Evolutionary conservation across 2,888 invertebrate species (phyloP), one percentile per base, ranked within the genome.

Genomic region (Drosophila pseudotalamancana): DNA sequence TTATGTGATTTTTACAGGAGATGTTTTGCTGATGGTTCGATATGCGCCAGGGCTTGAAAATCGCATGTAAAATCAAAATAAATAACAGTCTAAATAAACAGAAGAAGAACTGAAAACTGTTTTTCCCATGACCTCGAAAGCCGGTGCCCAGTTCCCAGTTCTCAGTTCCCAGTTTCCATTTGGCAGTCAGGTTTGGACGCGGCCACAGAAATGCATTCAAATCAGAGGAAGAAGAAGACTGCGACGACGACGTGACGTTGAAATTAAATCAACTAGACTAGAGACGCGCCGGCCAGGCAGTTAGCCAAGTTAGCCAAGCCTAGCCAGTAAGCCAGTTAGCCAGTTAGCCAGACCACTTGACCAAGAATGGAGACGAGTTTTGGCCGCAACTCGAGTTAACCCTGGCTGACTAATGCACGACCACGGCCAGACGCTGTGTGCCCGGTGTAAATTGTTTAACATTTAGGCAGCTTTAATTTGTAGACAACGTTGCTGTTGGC

Each of bases 91-190:
- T 35, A 37, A 62, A 35, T 50, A 51, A 45, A 54, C 53, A 32
- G 51, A 59, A 60, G 27, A 62, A 56, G 29, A 59, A 43, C 50
- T 55, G 63, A 65, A 72, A 66, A 75, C 59, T 39, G 51, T 43
- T 85, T 89, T 89, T 89, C 89, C 85, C 89, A 89, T 89, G 89
- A 89, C 89, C 89, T 89, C 89, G 89, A 88, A 87, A 82, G 46
- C 80, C 56, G 55, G 53, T 50, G 63, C 62, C 62, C 63, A 75
- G 43, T 49, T 42, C 42, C 37, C 66, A 37, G 60, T 40, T 40
- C 42, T 32, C 66, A 37, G 60, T 40, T 40, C 50, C 18, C 43
- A 60, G 65, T 42, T 42, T 40, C 25, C 61, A 49, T 29, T 61
- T 42, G 48, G 63, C 64, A 65, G 49, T 60, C 67, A 60, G 62